phyloP scores from a whole-genome alignment of 2,888 invertebrate species.

The Ophraella communa region DNA sequence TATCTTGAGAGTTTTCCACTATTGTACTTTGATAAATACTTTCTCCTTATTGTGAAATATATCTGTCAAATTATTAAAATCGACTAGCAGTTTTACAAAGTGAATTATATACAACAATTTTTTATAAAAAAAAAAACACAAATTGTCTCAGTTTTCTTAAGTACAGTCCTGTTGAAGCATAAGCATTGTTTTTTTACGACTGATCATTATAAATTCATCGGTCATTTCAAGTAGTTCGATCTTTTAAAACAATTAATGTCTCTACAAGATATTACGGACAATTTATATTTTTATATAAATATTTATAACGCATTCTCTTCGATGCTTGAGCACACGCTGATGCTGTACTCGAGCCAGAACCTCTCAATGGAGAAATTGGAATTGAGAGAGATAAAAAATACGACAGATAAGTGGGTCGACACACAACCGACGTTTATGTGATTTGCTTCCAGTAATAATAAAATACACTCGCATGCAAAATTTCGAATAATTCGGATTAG shows the following conservation, averaged over 20 bases:
- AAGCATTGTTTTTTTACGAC: slow-evolving; percentile 44
- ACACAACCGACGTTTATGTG: neutral
- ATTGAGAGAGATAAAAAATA: slow-evolving; percentile 6
- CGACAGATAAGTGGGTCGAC: slow-evolving; percentile 4
- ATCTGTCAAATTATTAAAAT: too few species aligned
- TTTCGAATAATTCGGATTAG: too few species aligned
- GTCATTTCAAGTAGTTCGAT: slow-evolving; percentile 37
- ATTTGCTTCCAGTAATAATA: too few species aligned
- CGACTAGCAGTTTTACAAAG: too few species aligned
- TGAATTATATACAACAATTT: neutral
- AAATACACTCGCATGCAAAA: too few species aligned
- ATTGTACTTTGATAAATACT: too few species aligned
- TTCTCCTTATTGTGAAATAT: too few species aligned
- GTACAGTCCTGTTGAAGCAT: neutral
- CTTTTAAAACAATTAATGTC: slow-evolving; percentile 38
- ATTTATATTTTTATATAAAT: slow-evolving; percentile 40
- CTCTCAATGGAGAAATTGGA: neutral
- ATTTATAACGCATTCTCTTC: slow-evolving; percentile 36
- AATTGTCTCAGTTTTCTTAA: too few species aligned
- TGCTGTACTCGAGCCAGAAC: slow-evolving; percentile 8
- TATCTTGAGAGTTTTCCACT: too few species aligned
- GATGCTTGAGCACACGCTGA: slow-evolving; percentile 22
- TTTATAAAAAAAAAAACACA: too few species aligned
- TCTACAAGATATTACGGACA: slow-evolving; percentile 35
- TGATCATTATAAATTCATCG: slow-evolving; percentile 45